Percentiles rank a stretch among this genome's conserved stretches.
These are phyloP conservation scores for Pachyramphus minor DNA, from an alignment of 2,113 vertebrate genomes.

Conservation along the genomic window DNA sequence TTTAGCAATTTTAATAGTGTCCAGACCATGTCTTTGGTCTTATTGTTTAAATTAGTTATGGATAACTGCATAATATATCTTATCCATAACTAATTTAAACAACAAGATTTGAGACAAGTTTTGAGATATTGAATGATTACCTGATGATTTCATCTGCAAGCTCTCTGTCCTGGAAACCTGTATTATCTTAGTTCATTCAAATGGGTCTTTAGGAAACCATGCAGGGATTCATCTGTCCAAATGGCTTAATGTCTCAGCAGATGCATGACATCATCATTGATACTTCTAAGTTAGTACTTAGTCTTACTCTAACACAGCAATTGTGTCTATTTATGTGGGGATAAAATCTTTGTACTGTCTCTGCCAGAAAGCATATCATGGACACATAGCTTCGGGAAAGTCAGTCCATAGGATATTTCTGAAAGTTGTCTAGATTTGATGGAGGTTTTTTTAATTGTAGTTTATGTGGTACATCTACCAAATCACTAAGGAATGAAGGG, in stretches of 20 bases:
- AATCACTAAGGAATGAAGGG: background rate
- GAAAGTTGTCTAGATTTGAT: background rate
- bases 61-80: background rate
- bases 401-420: background rate
- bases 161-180: background rate
- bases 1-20: background rate
- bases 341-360: background rate
- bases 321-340: background rate
- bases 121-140: background rate
- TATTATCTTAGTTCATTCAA: background rate
- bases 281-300: background rate
- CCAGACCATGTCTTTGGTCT: background rate
- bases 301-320: background rate
- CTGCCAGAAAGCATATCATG: background rate
- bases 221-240: background rate
- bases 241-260: background rate
- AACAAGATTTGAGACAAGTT: background rate
- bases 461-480: background rate
- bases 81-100: no score
- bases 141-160: background rate
- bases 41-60: background rate
- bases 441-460: background rate
- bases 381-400: background rate
- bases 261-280: background rate
- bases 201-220: background rate